phyloP scores from a whole-genome alignment of 2,113 vertebrate genomes.

The Castor canadensis region DNA sequence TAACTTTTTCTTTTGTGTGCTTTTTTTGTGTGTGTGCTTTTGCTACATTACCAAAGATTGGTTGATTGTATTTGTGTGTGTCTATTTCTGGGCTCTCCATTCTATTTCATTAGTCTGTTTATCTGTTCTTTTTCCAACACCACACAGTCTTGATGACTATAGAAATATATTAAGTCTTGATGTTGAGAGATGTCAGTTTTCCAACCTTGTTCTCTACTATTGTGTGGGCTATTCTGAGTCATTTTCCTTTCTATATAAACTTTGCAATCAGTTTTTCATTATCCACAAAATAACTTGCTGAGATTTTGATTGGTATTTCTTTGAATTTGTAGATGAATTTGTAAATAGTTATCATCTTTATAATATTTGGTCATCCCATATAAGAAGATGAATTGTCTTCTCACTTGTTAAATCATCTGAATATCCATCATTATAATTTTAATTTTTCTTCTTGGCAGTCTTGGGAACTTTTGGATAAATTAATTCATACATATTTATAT shows the following conservation, averaged over 20 bases:
- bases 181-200: background rate
- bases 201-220: background rate
- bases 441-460: background rate
- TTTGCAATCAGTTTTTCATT: background rate
- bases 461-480: background rate
- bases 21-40: background rate
- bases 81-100: too few species aligned
- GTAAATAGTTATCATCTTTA: background rate
- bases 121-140: background rate
- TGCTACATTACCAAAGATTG: background rate
- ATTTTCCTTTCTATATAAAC: background rate
- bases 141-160: background rate
- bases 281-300: too few species aligned
- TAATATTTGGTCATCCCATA: slow-evolving; percentile 8
- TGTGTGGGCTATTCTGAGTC: too few species aligned
- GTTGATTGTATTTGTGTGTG: too few species aligned
- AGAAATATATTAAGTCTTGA: background rate
- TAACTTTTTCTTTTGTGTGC: background rate
- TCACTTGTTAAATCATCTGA: background rate
- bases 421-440: background rate
- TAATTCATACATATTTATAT: background rate
- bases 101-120: too few species aligned
- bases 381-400: background rate
- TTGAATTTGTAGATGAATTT: too few species aligned
- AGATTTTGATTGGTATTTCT: too few species aligned